These are phyloP conservation scores for Falcunculus frontatus DNA, from an alignment of 2,113 vertebrate genomes.

Conservation along the genomic window DNA sequence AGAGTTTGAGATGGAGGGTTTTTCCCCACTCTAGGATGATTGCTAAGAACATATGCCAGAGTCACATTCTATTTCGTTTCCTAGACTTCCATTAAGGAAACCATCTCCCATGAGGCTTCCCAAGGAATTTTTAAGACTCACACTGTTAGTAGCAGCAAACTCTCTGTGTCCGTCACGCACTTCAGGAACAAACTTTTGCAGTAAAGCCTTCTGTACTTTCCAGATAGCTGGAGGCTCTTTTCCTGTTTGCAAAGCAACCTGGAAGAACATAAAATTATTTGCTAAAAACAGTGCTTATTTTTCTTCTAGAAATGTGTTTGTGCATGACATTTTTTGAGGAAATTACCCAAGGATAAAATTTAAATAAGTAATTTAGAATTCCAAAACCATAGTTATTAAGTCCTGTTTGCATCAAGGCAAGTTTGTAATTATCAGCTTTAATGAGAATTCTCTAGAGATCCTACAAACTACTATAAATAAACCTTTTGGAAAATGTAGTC, in stretches of 20 bases:
- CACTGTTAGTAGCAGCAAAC: constrained; percentile 97
- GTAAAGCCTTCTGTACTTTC: constrained; percentile 98
- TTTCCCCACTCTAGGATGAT: not conserved
- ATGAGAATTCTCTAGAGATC: not conserved
- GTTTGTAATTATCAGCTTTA: not conserved
- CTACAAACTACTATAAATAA: not conserved
- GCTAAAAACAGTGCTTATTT: not conserved
- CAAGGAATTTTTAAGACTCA: constrained; percentile 71
- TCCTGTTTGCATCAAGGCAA: not conserved
- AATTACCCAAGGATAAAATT: not conserved
- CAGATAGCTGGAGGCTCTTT: constrained; percentile 96
- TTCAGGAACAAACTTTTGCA: constrained; percentile 98
- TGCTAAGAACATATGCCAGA: not conserved
- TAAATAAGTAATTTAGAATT: not conserved
- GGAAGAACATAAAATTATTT: constrained; percentile 4
- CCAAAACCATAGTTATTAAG: not conserved
- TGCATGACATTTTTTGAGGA: not conserved
- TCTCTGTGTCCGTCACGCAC: constrained; percentile 90
- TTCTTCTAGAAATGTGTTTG: not conserved
- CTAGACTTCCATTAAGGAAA: not conserved
- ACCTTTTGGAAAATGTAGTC: not conserved
- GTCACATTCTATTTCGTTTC: not conserved
- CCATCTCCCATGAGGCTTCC: not conserved
- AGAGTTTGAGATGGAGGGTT: not conserved
- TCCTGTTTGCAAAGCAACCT: constrained; percentile 88